phyloP scores from a whole-genome alignment of 2,797 vertebrate species.

The Hoplostethus atlanticus region DNA sequence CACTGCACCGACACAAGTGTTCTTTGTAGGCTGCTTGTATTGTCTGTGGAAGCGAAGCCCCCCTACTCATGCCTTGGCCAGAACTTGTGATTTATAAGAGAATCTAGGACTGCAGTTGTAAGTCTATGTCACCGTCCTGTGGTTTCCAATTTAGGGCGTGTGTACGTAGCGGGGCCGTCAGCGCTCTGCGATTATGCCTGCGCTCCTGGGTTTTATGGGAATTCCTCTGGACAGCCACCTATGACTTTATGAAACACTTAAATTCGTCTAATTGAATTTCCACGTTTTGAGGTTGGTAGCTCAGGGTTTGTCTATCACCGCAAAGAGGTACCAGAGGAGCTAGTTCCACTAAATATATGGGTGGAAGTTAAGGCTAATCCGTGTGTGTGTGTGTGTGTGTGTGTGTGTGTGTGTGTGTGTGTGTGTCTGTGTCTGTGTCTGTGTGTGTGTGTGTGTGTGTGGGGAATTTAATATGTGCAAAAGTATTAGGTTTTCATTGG shows the following conservation, averaged over 20 bases:
- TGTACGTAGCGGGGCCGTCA: constrained; percentile 65
- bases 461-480: constrained; percentile 5
- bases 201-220: constrained; percentile 81
- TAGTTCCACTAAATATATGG: constrained; percentile 69
- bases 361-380: constrained; percentile 63
- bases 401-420: constrained; percentile 33
- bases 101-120: constrained; percentile 70
- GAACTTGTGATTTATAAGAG: constrained; percentile 64
- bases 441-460: no score
- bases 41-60: constrained; percentile 20
- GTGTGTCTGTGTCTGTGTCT: background rate
- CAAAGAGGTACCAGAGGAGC: constrained; percentile 75
- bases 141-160: constrained; percentile 73
- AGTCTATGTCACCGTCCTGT: constrained; percentile 71
- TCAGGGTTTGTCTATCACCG: constrained; percentile 77
- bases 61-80: constrained; percentile 30
- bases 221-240: constrained; percentile 87
- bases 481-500: constrained; percentile 27
- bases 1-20: constrained; percentile 21
- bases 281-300: constrained; percentile 83
- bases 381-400: constrained; percentile 21
- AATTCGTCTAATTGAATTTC: constrained; percentile 88
- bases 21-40: constrained; percentile 41
- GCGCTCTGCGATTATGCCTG: constrained; percentile 69
- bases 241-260: constrained; percentile 89